phyloP scores from a whole-genome alignment of 2,797 vertebrate species.

The Hippocampus kuda region DNA sequence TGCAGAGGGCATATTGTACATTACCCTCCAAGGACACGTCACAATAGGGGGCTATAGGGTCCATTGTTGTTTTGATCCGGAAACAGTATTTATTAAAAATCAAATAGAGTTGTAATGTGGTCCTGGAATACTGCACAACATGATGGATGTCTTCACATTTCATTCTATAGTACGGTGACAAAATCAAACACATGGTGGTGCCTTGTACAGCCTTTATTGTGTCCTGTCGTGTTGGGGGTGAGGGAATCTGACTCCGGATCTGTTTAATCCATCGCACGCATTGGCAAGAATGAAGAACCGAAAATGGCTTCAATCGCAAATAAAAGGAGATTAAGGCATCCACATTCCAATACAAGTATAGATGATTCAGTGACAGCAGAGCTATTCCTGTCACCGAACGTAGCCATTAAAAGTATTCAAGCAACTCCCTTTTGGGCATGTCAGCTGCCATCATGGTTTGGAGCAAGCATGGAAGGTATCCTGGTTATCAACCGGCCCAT shows the following conservation, averaged over 20 bases:
- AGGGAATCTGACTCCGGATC: slow-evolving; percentile 6
- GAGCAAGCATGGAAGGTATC: slow-evolving; percentile 1
- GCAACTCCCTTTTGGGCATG: background rate
- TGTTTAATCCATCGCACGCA: slow-evolving; percentile 17
- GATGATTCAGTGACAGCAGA: slow-evolving; percentile 13
- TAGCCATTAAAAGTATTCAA: background rate
- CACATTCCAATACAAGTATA: slow-evolving; percentile 24
- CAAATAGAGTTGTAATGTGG: slow-evolving; percentile 13
- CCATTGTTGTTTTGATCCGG: slow-evolving; percentile 9
- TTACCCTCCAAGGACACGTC: slow-evolving; percentile 16
- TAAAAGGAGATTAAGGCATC: slow-evolving; percentile 29
- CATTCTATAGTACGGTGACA: background rate
- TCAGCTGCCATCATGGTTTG: background rate
- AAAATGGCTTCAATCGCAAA: slow-evolving; percentile 21
- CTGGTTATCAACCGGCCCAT: background rate
- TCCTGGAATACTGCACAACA: slow-evolving; percentile 7
- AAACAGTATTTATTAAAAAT: slow-evolving; percentile 12
- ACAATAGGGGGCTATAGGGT: slow-evolving; percentile 4
- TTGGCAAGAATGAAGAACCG: slow-evolving; percentile 17
- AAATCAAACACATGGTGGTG: slow-evolving; percentile 8
- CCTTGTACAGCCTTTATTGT: slow-evolving; percentile 10
- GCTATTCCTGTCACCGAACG: slow-evolving; percentile 11
- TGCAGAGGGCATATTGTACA: slow-evolving; percentile 16
- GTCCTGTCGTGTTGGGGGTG: background rate
- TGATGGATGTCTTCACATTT: slow-evolving; percentile 9